Evolutionary conservation across 2,888 invertebrate species (phyloP).

Genomic region (Loripinus fragilis): DNA sequence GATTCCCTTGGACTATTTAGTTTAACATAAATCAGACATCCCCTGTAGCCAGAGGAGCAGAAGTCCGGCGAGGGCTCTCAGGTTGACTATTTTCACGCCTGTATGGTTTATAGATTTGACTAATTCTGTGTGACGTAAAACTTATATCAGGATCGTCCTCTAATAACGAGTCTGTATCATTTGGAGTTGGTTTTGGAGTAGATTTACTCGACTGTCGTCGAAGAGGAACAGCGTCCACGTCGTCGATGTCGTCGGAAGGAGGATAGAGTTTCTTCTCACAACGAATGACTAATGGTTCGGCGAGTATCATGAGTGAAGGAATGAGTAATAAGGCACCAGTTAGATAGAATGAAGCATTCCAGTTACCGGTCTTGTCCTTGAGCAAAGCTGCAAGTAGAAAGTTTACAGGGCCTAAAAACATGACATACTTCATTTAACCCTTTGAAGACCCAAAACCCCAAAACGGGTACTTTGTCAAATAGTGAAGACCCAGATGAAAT

Average conservation of each 20-base stretch:
- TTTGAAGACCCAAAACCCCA: no score
- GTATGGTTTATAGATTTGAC: slow-evolving; percentile 47
- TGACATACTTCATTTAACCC: no score
- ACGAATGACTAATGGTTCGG: slow-evolving; percentile 37
- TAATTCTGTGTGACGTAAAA: slow-evolving; percentile 53
- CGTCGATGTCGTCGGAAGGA: not conserved
- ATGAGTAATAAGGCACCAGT: slow-evolving; percentile 43
- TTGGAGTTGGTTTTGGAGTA: not conserved
- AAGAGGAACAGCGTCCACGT: slow-evolving; percentile 2
- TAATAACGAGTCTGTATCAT: slow-evolving; percentile 38
- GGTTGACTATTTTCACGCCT: slow-evolving; percentile 16
- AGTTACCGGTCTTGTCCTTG: slow-evolving; percentile 47
- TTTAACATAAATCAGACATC: no score
- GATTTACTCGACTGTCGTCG: not conserved
- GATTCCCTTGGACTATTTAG: no score
- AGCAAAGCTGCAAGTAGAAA: slow-evolving; percentile 43
- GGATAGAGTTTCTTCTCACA: not conserved
- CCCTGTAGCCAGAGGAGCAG: slow-evolving; percentile 39
- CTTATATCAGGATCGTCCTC: slow-evolving; percentile 41
- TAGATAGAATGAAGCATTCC: slow-evolving; percentile 55
- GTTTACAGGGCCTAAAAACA: no score
- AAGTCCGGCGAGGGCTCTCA: slow-evolving; percentile 25
- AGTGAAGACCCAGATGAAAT: no score
- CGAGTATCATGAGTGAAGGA: slow-evolving; percentile 21
- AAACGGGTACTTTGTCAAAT: no score